Percentiles rank a stretch among this genome's conserved stretches.
Conservation (phyloP, 2,888 invertebrate genomes). For the Eupithecia tripunctaria region DNA sequence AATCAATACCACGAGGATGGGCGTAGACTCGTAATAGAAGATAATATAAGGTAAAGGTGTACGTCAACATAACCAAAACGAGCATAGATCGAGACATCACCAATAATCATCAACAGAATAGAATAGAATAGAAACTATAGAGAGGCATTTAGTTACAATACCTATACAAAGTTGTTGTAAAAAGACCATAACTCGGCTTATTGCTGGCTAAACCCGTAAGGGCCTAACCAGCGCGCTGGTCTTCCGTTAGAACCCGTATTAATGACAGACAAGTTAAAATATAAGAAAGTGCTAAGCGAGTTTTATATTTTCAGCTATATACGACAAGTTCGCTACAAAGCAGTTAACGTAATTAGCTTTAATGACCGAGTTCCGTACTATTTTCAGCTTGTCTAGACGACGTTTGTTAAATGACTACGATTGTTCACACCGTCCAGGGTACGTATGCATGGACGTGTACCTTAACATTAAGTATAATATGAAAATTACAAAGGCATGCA, state of each 20-base stretch:
- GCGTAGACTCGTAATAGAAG: constrained; percentile 5
- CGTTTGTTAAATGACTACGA: constrained; percentile 1
- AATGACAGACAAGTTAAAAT: too few species aligned
- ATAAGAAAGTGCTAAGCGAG: neutral
- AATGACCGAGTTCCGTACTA: constrained; percentile 1
- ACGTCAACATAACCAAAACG: neutral
- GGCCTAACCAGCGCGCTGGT: too few species aligned
- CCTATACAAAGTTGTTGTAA: too few species aligned
- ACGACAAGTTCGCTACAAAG: neutral
- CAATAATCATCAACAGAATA: too few species aligned
- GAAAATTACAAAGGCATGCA: constrained; percentile 41
- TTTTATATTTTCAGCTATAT: neutral
- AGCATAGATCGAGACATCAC: too few species aligned
- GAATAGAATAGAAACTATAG: too few species aligned
- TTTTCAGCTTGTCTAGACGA: constrained; percentile 24
- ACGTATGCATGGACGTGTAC: constrained; percentile 16
- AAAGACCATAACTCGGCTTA: too few species aligned
- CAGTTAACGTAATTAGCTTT: neutral
- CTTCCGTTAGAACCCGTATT: too few species aligned
- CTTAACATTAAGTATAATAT: constrained; percentile 24
- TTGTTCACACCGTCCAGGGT: constrained; percentile 7
- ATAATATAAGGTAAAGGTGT: constrained; percentile 7
- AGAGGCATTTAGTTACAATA: too few species aligned
- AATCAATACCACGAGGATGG: constrained; percentile 19
- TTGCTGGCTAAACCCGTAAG: too few species aligned